Evolutionary conservation across 2,888 invertebrate genomes (phyloP), one percentile per base, ranked within the genome.

Genomic region (Melangyna quadrimaculata): DNA sequence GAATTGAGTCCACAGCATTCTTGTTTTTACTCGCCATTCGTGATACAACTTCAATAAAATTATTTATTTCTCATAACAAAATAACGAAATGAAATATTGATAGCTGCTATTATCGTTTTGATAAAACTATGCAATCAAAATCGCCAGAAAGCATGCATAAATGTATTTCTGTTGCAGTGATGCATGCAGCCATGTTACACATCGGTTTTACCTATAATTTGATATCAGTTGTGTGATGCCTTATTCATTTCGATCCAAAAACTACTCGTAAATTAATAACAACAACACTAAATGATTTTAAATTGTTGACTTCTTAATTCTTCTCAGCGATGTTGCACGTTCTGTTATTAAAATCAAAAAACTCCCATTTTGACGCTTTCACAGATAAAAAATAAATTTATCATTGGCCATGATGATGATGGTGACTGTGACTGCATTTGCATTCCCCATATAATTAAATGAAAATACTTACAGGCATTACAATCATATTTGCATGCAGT

Each of bases 401-500:
- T 29, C 32, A 55, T 51, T 27, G 51, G 14, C 55, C 55, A 55
- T 27, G 27, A 12, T 19, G 14, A 55, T 27, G 27, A 12, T 19
- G 14, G 24, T 29, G 24, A 5, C 35, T 32, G 22, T 24, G 10
- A 43, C 27, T 63, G 63, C 43, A 63, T 43, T 63, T 27, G 29
- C 24, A 63, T 63, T 63, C 43, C 14, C 32, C 22, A 22, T 48
- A 48, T 22, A 65, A 65, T 65, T 48, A 65, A 45, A 45, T 65
- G 65, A 45, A 65, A 48, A 63, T 43, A 63, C 63, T 63, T 43
- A 57, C 48, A 10, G 19, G 19, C 35, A 73, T 69, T 67, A 32
- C 35, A n/a, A n/a, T n/a, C n/a, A 63, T 55, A 63, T 59, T 51
- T 19, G 69, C 29, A 14, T 43, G 55, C 80, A 57, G 75, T 37